Base-by-base conservation (phyloP, 92 coral and sea anemone genomes). In the Galaxea fascicularis region DNA sequence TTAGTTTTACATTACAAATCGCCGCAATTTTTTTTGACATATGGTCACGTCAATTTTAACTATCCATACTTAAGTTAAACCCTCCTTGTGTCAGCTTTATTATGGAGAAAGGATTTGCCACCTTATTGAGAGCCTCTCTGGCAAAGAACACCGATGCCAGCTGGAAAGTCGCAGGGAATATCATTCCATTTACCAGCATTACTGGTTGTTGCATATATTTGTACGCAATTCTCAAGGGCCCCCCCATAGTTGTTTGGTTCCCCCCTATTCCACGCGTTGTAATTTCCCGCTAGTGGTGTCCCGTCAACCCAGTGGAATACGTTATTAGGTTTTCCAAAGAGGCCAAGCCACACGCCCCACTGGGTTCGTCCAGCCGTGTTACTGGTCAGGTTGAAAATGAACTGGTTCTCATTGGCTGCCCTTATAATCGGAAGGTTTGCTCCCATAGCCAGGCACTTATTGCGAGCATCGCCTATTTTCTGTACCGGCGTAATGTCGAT, bases 221-320 rank as follows among this genome's bases (percentile, higher is more conserved):
- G 25, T 11, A 7, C 52, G 16, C 75, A 70, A 31, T 70, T 1
- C 28, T 70, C 75, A 15, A 4, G 13, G 0, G 21, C 14, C 13
- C 75, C 75, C 56, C 7, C 3, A 20, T 39, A 18, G 35, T 70
- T 70, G 52, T 22, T 70, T 18, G 75, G 75, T 24, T 70, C 75
- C 25, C 75, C 75, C 24, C 5, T 16, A 1, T 20, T 4, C 75
- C 75, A 70, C n/a, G 12, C 35, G 25, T 20, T 14, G 28, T 70
- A 70, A 14, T 16, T 15, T 13, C 75, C 75, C 26, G 24, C 31
- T 70, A 18, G 25, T 1, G 75, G 75, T 18, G 75, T 30, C 52
- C 52, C 52, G 56, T 70, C 75, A 39, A 70, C 24, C 75, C 75
- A 70, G 26, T 70, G 24, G 52, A 70, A 30, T 20, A 18, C 31